Evolutionary conservation across 2,888 invertebrate genomes (phyloP).

Genomic region (Timandra comae): DNA sequence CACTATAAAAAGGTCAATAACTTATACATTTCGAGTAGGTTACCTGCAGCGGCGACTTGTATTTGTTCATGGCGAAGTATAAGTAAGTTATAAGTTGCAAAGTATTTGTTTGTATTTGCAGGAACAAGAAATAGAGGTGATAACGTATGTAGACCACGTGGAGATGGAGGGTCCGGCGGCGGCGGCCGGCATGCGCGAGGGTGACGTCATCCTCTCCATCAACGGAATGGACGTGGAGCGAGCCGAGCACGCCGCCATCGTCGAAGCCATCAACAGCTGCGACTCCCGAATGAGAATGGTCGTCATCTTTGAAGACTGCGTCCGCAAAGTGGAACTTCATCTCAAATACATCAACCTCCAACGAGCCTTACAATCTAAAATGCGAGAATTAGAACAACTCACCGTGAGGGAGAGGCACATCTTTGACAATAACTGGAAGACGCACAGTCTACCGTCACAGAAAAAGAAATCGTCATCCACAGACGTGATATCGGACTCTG

Average conservation of each 20-base stretch:
- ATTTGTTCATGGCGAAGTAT: too few relatives aligned
- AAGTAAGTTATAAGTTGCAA: not conserved
- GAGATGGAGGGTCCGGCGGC: slow-evolving; percentile 95
- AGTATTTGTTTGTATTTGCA: slow-evolving; percentile 21
- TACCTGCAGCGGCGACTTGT: too few relatives aligned
- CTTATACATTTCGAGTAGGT: too few relatives aligned
- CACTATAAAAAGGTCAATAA: slow-evolving; percentile 86
- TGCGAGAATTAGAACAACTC: slow-evolving; percentile 89
- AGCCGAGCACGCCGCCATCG: slow-evolving; percentile 94
- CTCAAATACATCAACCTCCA: slow-evolving; percentile 95
- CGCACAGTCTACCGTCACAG: slow-evolving; percentile 90
- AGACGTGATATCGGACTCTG: slow-evolving; percentile 59
- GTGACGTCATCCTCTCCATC: slow-evolving; percentile 96
- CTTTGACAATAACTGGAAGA: slow-evolving; percentile 91
- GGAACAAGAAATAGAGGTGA: slow-evolving; percentile 95
- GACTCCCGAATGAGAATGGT: slow-evolving; percentile 96
- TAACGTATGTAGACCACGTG: slow-evolving; percentile 98
- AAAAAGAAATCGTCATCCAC: slow-evolving; percentile 83
- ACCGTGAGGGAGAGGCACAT: slow-evolving; percentile 89
- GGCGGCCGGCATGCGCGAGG: slow-evolving; percentile 95
- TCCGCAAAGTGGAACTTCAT: slow-evolving; percentile 93
- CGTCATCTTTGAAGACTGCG: slow-evolving; percentile 97
- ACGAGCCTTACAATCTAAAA: slow-evolving; percentile 87
- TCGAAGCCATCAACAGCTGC: slow-evolving; percentile 93
- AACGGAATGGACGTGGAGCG: slow-evolving; percentile 97